Evolutionary conservation across 1,140 invertebrate genomes (phyloP), one percentile per base, ranked within the genome.

Genomic region (Acromyrmex echinatior): DNA sequence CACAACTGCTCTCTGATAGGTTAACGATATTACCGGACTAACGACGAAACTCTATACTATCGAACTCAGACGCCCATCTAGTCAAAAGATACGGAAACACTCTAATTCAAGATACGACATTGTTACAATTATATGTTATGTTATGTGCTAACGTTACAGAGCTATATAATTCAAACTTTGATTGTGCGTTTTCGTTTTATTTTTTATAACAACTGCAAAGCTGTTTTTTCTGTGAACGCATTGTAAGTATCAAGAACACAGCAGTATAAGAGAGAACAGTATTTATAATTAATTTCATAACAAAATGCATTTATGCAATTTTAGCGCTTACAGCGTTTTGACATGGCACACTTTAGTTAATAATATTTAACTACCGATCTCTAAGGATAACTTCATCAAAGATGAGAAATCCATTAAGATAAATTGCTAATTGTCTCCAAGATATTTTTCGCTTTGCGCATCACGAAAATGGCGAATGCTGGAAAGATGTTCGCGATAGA

Each of bases 1-100:
- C 88, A 92, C 92, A 91, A 92, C 91, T 92, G 91, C 87, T 89
- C 91, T 88, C 91, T 90, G 91, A 93, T 92, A 93, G 92, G 92
- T 92, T 93, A 93, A 93, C 90, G 91, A 92, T 88, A 91, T 93
- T 92, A 92, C 90, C 68, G 65, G 73, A 77, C 85, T 91, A 90
- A 93, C 91, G 91, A 87, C 73, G 91, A 87, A 92, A 91, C 87
- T 92, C 85, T 70, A 73, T 79, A 86, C 80, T 86, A 87, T 85
- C 84, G 80, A 86, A 78, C 82, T 76, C 45, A 87, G 86, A 85
- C 84, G 71, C 63, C 77, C 63, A 73, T 62, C 76, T 60, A 63
- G 86, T 89, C 79, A 87, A 87, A 90, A 87, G 89, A 71, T 60
- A 87, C 56, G 28, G 63, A 89, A 89, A 58, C 56, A 35, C 7